Percentiles rank a stretch among this genome's conserved stretches.
Conservation (phyloP, 2,888 invertebrate species). For the Macropis europaea region DNA sequence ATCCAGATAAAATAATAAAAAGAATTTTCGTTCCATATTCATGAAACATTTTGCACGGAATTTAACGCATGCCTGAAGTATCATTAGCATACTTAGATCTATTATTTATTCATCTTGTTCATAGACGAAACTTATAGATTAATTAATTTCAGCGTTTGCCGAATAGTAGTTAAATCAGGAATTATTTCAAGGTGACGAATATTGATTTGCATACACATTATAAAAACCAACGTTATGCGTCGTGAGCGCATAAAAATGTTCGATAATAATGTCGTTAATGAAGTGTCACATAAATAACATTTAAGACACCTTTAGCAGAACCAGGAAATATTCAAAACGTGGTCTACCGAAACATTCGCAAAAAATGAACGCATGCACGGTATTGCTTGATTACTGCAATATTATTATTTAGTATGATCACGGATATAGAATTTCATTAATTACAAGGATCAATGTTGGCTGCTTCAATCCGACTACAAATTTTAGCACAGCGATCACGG, state of each 20-base stretch:
- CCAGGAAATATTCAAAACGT: constrained; percentile 17
- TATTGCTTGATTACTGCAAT: constrained; percentile 20
- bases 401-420: constrained; percentile 30
- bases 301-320: neutral
- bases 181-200: neutral
- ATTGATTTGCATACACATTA: neutral
- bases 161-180: neutral
- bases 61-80: too few relatives aligned
- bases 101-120: too few relatives aligned
- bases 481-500: constrained; percentile 20
- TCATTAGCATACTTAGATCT: too few relatives aligned
- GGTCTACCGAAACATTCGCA: neutral
- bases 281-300: constrained; percentile 6
- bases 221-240: neutral
- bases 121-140: too few relatives aligned
- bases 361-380: neutral
- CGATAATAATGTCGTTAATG: constrained; percentile 3
- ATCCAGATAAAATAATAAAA: too few relatives aligned
- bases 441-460: constrained; percentile 17
- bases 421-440: constrained; percentile 29
- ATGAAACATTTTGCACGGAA: too few relatives aligned
- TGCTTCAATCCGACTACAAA: constrained; percentile 44
- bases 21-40: too few relatives aligned
- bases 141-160: too few relatives aligned
- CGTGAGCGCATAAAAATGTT: neutral